Base-by-base conservation (phyloP, 1,140 invertebrate species). In the Drosophila willistoni region DNA sequence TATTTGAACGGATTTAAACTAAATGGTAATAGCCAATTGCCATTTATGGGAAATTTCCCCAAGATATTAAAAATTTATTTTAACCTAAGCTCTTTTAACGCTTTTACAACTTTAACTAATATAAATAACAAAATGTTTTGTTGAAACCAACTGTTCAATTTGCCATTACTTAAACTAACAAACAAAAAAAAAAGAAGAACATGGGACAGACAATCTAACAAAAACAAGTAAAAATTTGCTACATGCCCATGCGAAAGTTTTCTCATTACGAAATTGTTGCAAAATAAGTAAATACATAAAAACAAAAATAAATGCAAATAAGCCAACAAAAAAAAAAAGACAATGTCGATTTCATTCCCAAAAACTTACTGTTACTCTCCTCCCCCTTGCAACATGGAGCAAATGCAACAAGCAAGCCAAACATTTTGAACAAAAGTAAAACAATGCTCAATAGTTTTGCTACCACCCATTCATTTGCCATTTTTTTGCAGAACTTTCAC, bases 371-470 rank as follows among this genome's bases (percentile, higher is more conserved):
- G 0, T 13, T 29, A 6, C 7, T 9, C 25, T 10, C 33, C 36
- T 42, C 17, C 33, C 12, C 9, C 12, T 39, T 56, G 10, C 12
- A 51, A 22, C 13, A 5, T 22, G 2, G 44, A 10, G n/a, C 25
- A 51, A 81, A 82, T 80, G 73, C 82, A 86, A 86, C 79, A 86
- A 86, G 68, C 78, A 68, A 78, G 64, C 62, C 78, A 69, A 78
- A 67, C 62, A 81, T 82, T 85, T 78, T 25, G 44, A 79, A 67
- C 67, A 68, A 81, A 79, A 86, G 68, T 79, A 66, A 76, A 79
- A 85, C 82, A 84, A 84, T 69, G 68, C 77, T 47, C 81, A 73
- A 85, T 85, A 85, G 68, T 85, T 79, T 72, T 66, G 61, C 42
- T 47, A 39, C 29, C 56, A 29, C 39, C 60, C 70, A 73, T 76